Percentiles rank a stretch among this genome's conserved stretches.
Conservation (phyloP, 2,797 vertebrate genomes). For the Martes flavigula region DNA sequence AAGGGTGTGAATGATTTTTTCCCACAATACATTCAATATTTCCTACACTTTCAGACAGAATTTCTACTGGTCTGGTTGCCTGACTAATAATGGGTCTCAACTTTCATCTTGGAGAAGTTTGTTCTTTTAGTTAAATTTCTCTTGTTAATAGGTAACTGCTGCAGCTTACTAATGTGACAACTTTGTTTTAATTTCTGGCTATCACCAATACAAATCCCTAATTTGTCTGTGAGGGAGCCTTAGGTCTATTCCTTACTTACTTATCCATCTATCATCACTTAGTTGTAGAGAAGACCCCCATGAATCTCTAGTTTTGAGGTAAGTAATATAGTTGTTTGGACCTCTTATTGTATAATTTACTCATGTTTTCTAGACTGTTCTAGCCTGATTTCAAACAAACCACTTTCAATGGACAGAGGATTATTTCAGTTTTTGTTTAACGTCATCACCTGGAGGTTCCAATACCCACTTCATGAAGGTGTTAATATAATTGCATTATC, state of each 20-base stretch:
- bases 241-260: neutral
- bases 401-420: neutral
- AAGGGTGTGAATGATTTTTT: neutral
- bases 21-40: neutral
- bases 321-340: neutral
- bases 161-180: neutral
- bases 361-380: neutral
- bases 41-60: neutral
- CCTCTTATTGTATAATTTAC: neutral
- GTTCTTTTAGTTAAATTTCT: neutral
- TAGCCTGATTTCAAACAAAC: neutral
- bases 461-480: neutral
- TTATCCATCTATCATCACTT: neutral
- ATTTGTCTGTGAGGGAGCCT: neutral
- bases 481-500: neutral
- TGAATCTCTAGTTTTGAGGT: neutral
- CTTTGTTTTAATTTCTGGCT: neutral
- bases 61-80: neutral
- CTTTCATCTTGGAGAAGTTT: neutral
- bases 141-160: neutral
- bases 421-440: neutral
- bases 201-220: neutral
- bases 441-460: neutral
- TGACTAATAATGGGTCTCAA: neutral
- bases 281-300: neutral